A percentile compares a stretch with the other conserved stretches of the same genome.
Conservation (phyloP, 2,888 invertebrate species). For the Heteromyza rotundicornis region DNA sequence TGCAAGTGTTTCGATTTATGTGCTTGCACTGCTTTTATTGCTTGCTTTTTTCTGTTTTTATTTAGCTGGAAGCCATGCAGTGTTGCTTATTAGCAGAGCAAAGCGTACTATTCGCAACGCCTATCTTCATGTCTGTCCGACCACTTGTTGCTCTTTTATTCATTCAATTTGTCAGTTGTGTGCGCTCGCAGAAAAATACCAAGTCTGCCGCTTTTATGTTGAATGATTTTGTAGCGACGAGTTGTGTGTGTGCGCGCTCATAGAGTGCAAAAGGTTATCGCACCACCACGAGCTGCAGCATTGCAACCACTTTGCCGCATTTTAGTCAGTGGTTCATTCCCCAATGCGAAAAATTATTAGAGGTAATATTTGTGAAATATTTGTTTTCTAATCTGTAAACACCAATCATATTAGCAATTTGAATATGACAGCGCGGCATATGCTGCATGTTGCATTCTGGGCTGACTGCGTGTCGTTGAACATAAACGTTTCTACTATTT, state of each 20-base stretch:
- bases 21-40: neutral
- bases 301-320: constrained; percentile 47
- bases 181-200: too few relatives aligned
- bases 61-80: constrained; percentile 20
- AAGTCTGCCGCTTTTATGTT: too few relatives aligned
- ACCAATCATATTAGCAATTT: constrained; percentile 61
- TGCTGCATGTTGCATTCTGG: constrained; percentile 35
- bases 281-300: constrained; percentile 32
- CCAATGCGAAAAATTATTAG: constrained; percentile 45
- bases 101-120: constrained; percentile 21
- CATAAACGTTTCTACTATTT: too few relatives aligned
- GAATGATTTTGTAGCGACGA: constrained; percentile 19
- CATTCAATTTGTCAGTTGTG: constrained; percentile 60
- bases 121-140: constrained; percentile 39
- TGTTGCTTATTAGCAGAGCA: constrained; percentile 25
- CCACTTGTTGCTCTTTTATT: constrained; percentile 61
- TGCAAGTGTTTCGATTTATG: constrained; percentile 7
- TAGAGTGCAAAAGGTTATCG: constrained; percentile 60
- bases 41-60: neutral
- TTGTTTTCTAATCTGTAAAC: constrained; percentile 61
- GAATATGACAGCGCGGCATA: constrained; percentile 50
- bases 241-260: constrained; percentile 22
- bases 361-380: constrained; percentile 59
- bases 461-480: neutral
- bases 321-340: constrained; percentile 26